Evolutionary conservation across 1,140 invertebrate genomes (phyloP), one percentile per base, ranked within the genome.

Genomic region (Patella vulgata): DNA sequence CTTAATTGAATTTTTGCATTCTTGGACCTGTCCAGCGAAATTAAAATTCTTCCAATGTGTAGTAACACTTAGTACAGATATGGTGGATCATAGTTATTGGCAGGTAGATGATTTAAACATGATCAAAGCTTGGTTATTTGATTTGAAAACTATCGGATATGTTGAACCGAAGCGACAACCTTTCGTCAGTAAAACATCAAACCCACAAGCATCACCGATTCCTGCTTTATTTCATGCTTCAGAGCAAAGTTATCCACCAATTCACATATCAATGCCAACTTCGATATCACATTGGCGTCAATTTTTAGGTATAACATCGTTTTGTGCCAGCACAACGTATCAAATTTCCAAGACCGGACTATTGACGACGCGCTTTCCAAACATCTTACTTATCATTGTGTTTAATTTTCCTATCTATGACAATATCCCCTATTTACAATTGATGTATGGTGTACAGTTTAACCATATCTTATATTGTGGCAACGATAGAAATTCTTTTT

Each of bases 21-120:
- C 54, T 9, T 77, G 75, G 73, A 66, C 21, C 27, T 75, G 73
- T 65, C 17, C 25, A 25, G n/a, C 23, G 30, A 25, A 40, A 17
- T 50, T 44, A n/a, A 31, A n/a, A 28, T 73, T 73, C 39, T 59
- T 42, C 55, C 51, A 67, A 36, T 73, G 72, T 53, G 36, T 70
- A 14, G 39, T 43, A n/a, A 28, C 66, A 39, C 23, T 46, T n/a
- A 8, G 5, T n/a, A n/a, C 5, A 19, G 6, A 46, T 8, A 46
- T 46, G 43, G 6, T 8, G 6, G 6, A 8, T 6, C 6, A 46
- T n/a, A 25, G n/a, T 8, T 19, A 8, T 46, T 46, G n/a, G 43
- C 5, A 5, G n/a, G n/a, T 8, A n/a, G 5, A 46, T 8, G 43
- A 46, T 25, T 5, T 46, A 6, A 6, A 46, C n/a, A n/a, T 25